Evolutionary conservation across 2,888 invertebrate species (phyloP).

Genomic region (Periphyllus acericola): DNA sequence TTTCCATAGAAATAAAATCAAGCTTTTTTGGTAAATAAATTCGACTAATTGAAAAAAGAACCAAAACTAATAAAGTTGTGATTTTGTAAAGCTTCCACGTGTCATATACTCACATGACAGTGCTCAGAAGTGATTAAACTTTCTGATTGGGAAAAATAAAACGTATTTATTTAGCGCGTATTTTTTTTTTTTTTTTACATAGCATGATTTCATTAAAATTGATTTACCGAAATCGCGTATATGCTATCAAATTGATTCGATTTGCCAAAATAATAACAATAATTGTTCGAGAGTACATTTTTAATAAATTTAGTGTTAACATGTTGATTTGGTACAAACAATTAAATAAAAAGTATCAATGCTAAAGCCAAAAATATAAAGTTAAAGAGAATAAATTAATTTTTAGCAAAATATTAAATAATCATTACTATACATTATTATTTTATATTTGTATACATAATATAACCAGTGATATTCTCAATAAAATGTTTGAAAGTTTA

Average conservation of each 20-base stretch:
- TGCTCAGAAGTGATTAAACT: slow-evolving; percentile 4
- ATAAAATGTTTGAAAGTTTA: too few species aligned
- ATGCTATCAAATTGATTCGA: neutral
- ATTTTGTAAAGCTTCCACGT: slow-evolving; percentile 40
- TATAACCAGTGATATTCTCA: too few species aligned
- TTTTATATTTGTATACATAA: too few species aligned
- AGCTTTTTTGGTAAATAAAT: neutral
- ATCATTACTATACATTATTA: too few species aligned
- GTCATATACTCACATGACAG: neutral
- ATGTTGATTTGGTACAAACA: too few species aligned
- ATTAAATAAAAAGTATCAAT: too few species aligned
- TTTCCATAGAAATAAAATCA: neutral
- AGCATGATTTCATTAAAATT: neutral
- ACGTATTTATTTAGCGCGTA: neutral
- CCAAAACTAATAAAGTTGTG: slow-evolving; percentile 38
- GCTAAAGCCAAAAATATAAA: too few species aligned
- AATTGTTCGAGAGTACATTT: too few species aligned
- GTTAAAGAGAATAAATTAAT: too few species aligned
- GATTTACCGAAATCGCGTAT: neutral
- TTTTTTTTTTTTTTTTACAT: neutral
- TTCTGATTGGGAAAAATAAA: slow-evolving; percentile 16
- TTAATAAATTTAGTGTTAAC: too few species aligned
- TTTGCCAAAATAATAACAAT: too few species aligned
- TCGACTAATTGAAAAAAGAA: slow-evolving; percentile 15
- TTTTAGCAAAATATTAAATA: too few species aligned